Conservation (phyloP, 1,140 invertebrate genomes). For the Drosophila setifemur region DNA sequence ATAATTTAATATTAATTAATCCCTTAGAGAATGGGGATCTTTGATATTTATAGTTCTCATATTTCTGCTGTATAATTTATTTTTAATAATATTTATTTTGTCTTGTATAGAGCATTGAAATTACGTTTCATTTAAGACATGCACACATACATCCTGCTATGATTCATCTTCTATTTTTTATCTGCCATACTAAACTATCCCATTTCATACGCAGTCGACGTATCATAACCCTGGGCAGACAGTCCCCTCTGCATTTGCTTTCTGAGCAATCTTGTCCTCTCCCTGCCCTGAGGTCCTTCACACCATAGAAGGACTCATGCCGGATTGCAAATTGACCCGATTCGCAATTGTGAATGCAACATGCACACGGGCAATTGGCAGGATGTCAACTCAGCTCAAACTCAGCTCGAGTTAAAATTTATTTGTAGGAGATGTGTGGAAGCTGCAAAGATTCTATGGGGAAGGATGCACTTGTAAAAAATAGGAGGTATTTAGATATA, state of each 20-base stretch:
- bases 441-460: no score
- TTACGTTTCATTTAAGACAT: no score
- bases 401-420: conserved; percentile 2
- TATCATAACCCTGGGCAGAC: no score
- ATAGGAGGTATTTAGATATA: no score
- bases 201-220: background rate
- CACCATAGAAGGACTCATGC: conserved; percentile 13
- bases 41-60: no score
- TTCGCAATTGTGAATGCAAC: conserved; percentile 53
- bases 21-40: no score
- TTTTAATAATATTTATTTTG: background rate
- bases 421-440: no score
- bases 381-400: conserved; percentile 57
- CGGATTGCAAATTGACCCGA: conserved; percentile 59
- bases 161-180: background rate
- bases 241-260: background rate
- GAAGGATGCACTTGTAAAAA: no score
- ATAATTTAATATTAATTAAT: no score
- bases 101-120: no score
- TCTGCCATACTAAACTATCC: background rate
- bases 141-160: no score
- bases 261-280: conserved; percentile 3
- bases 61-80: no score
- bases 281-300: conserved; percentile 17
- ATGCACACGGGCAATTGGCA: conserved; percentile 65